phyloP scores from a whole-genome alignment of 2,113 vertebrate genomes.

The Delphinapterus leucas region DNA sequence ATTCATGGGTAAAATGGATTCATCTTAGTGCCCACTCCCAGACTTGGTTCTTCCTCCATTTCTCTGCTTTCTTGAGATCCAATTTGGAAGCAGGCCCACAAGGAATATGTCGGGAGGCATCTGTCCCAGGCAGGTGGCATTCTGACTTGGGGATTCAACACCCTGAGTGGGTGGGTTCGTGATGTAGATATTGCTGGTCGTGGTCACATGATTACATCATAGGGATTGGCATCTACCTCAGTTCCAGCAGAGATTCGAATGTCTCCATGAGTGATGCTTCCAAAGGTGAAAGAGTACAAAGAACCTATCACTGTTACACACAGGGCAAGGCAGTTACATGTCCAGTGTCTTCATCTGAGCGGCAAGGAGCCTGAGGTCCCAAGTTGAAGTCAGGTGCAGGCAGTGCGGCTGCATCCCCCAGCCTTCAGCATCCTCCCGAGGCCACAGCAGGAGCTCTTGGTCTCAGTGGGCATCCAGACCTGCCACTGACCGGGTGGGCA shows the following conservation, averaged over 20 bases:
- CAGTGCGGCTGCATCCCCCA: fast-evolving
- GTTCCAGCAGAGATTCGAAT: neutral
- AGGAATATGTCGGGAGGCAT: neutral
- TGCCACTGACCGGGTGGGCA: neutral
- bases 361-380: neutral
- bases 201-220: fast-evolving
- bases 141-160: neutral
- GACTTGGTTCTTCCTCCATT: neutral
- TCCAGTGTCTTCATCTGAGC: neutral
- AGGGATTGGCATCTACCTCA: neutral
- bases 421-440: neutral
- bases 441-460: neutral
- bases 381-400: neutral
- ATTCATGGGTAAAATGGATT: neutral
- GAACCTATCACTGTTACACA: neutral
- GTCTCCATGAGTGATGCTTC: neutral
- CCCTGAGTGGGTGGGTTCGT: neutral
- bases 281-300: neutral
- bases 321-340: neutral
- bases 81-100: neutral
- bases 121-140: neutral
- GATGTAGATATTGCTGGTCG: neutral
- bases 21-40: too few relatives aligned
- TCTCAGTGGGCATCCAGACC: neutral
- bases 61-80: neutral